A percentile compares a stretch with the other conserved stretches of the same genome.
These are phyloP conservation scores for Pedicia rivosa DNA, from an alignment of 2,888 invertebrate genomes.

Conservation along the genomic window DNA sequence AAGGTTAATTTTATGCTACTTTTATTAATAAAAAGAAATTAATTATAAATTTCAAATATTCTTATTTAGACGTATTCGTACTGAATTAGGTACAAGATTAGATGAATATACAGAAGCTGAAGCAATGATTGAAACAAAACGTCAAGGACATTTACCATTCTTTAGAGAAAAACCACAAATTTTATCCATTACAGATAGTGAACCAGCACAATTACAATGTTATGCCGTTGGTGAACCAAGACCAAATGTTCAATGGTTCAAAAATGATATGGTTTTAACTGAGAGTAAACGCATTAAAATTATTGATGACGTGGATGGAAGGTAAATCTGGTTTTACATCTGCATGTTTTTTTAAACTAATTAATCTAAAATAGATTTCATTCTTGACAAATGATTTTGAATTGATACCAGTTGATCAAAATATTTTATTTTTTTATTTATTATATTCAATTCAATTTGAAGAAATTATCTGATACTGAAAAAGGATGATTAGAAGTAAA, in stretches of 20 bases:
- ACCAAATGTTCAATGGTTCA: constrained; percentile 81
- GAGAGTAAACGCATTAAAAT: constrained; percentile 62
- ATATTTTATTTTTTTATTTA: no score
- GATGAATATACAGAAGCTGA: constrained; percentile 80
- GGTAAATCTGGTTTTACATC: no score
- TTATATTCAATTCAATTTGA: no score
- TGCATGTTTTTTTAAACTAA: no score
- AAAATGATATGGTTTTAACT: constrained; percentile 70
- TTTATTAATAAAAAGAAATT: no score
- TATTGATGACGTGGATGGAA: constrained; percentile 56
- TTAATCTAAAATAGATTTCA: no score
- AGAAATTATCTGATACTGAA: no score
- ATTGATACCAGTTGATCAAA: no score
- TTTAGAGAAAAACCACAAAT: constrained; percentile 85
- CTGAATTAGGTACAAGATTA: constrained; percentile 70
- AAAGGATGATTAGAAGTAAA: no score
- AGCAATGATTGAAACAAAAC: constrained; percentile 63
- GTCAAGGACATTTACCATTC: constrained; percentile 67
- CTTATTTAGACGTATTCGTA: constrained; percentile 56
- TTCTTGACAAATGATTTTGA: no score
- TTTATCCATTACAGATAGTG: constrained; percentile 64
- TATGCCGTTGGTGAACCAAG: constrained; percentile 77
- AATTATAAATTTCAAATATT: no score
- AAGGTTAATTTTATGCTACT: no score
- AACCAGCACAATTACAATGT: constrained; percentile 61